phyloP scores from a whole-genome alignment of 2,797 vertebrate genomes.

The Nannoperca australis region DNA sequence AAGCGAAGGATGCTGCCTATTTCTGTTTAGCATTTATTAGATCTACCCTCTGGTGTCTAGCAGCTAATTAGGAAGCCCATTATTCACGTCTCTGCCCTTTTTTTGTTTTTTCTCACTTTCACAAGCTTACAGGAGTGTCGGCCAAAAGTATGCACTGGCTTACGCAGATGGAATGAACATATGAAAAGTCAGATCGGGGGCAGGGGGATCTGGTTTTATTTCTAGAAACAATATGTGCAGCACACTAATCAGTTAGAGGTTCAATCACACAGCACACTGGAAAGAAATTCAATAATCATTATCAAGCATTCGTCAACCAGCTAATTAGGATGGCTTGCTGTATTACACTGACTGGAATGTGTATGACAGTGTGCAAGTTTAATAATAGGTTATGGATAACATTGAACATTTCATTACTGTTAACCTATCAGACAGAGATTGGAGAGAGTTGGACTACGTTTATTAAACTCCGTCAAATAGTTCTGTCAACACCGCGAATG shows the following conservation, averaged over 20 bases:
- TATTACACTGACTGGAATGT: conserved; percentile 8
- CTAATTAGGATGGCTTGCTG: conserved; percentile 11
- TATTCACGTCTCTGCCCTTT: conserved; percentile 61
- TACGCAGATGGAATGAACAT: conserved; percentile 58
- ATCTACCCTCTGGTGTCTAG: conserved; percentile 54
- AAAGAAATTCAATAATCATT: conserved; percentile 26
- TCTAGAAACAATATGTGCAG: not conserved
- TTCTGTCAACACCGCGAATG: conserved; percentile 11
- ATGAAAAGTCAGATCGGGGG: conserved; percentile 51
- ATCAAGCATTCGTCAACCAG: not conserved
- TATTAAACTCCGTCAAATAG: not conserved
- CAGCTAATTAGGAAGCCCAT: conserved; percentile 66
- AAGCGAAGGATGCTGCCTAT: conserved; percentile 52
- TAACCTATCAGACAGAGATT: not conserved
- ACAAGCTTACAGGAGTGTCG: conserved; percentile 27
- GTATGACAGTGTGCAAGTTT: not conserved
- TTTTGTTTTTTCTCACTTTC: conserved; percentile 61
- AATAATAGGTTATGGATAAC: not conserved
- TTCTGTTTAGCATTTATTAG: conserved; percentile 65
- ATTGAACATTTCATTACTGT: not conserved
- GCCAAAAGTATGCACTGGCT: conserved; percentile 11
- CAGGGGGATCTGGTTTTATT: conserved; percentile 40
- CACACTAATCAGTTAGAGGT: conserved; percentile 29
- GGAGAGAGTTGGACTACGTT: not conserved
- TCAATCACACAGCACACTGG: conserved; percentile 10